Evolutionary conservation across 1,140 invertebrate genomes (phyloP), one percentile per base, ranked within the genome.

Genomic region (Pseudomyrmex gracilis): DNA sequence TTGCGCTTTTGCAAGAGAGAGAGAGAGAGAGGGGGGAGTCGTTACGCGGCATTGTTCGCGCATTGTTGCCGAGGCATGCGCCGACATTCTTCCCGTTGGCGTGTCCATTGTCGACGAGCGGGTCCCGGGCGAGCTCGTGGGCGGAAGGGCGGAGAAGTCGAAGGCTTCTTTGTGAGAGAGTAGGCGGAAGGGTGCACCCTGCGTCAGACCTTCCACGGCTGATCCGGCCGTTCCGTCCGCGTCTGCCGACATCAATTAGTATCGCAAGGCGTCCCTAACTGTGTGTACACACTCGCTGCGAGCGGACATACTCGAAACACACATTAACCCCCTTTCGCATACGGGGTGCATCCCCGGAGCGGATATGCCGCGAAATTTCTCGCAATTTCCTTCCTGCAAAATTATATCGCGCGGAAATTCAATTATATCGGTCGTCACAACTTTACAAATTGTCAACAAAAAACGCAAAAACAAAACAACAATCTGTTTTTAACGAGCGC

Each of bases 31-130:
- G 12, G 8, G 24, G 47, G 17, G 78, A 90, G 91, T 92, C 90
- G 91, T 93, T 93, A 93, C 86, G 88, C 85, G 84, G 87, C 83
- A 91, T 92, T 92, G 90, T 92, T 92, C 87, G 88, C 49, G 55
- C 55, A 85, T 85, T 83, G 84, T 87, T 67, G 58, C 83, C 43
- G 64, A 55, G 60, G 64, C 70, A 85, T 82, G 78, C 78, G 57
- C 78, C 43, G 43, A 74, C 83, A 71, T 78, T 84, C 74, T 86
- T 86, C 86, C 60, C 10, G 57, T 77, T 87, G 88, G 86, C 85
- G 87, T 86, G 86, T 86, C 90, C 87, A 91, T 92, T 93, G 91
- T 91, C 91, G 88, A 85, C 91, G 88, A 85, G 55, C 85, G 73
- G 12, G 57, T 49, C 24, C 34, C 13, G 47, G 43, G 47, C 22